Conservation (phyloP, 2,113 vertebrate genomes). For the Coryphaenoides rupestris region DNA sequence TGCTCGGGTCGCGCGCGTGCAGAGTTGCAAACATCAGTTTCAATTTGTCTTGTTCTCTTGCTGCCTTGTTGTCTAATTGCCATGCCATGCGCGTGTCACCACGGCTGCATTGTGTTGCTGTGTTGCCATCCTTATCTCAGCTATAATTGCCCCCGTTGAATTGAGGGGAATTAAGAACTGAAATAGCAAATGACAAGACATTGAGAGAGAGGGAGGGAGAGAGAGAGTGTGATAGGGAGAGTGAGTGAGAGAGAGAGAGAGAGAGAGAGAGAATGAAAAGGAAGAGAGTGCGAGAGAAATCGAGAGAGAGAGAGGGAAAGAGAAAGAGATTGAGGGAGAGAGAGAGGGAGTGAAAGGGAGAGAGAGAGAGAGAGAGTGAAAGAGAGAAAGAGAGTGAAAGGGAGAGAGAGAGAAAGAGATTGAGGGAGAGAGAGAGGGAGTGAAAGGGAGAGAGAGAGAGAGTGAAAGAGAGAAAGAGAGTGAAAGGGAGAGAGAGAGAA, state of each 20-base stretch:
- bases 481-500: slow-evolving; percentile 44
- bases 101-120: slow-evolving; percentile 62
- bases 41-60: slow-evolving; percentile 60
- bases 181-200: slow-evolving; percentile 67
- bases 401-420: no score
- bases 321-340: no score
- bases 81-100: slow-evolving; percentile 55
- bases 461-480: no score
- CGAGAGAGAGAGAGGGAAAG: no score
- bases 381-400: no score
- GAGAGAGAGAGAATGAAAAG: no score
- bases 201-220: slow-evolving; percentile 45
- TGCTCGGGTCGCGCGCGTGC: slow-evolving; percentile 20
- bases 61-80: slow-evolving; percentile 64
- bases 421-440: no score
- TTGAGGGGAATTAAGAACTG: slow-evolving; percentile 63
- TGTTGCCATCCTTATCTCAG: slow-evolving; percentile 67
- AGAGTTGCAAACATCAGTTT: slow-evolving; percentile 59
- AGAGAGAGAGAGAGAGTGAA: no score
- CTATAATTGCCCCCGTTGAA: slow-evolving; percentile 64
- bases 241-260: no score
- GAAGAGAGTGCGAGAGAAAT: no score
- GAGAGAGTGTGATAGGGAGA: slow-evolving; percentile 40
- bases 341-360: no score
- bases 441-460: no score